Evolutionary conservation across 2,888 invertebrate genomes (phyloP), one percentile per base, ranked within the genome.

Genomic region (Serripes groenlandicus): DNA sequence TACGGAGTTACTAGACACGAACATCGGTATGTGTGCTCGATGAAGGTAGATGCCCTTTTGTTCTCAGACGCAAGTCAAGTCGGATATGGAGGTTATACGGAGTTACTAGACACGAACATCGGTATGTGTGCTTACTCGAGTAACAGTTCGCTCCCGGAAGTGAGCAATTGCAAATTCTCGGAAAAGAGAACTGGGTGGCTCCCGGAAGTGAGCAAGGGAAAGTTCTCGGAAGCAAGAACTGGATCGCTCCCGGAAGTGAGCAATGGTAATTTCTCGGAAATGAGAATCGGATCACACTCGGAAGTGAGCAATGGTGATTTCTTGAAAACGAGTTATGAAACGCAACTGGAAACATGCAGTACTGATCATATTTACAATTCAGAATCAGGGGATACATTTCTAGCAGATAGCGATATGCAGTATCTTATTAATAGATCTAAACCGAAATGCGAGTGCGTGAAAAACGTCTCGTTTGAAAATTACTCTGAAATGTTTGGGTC

Each of bases 111-210:
- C 11, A 9, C 9, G 18, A 42, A 18, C 42, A 42, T 9, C 42
- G 11, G 42, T 9, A 42, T 11, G 42, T 18, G 42, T 11, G 42
- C 18, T 42, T n/a, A n/a, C n/a, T n/a, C n/a, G n/a, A n/a, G 42
- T 42, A 42, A 42, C 42, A 42, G 42, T 9, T 42, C n/a, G 49
- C 49, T 49, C 49, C 2, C 1, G 23, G 56, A 26, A 23, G 23
- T 35, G 52, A 52, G 69, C 15, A 23, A 23, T n/a, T 64, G 54
- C 64, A 56, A 15, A 35, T 75, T 23, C 5, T 35, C 3, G 18
- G 9, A 28, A 49, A 56, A n/a, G n/a, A 23, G 11, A 75, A 37
- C 52, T 75, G 54, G 66, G 52, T 64, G n/a, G 21, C 74, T 32
- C 66, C 64, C 21, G 74, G 62, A 30, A 66, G 26, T 34, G 74